These are phyloP conservation scores for Ostrea edulis DNA, from an alignment of 1,140 invertebrate species.

Conservation along the genomic window DNA sequence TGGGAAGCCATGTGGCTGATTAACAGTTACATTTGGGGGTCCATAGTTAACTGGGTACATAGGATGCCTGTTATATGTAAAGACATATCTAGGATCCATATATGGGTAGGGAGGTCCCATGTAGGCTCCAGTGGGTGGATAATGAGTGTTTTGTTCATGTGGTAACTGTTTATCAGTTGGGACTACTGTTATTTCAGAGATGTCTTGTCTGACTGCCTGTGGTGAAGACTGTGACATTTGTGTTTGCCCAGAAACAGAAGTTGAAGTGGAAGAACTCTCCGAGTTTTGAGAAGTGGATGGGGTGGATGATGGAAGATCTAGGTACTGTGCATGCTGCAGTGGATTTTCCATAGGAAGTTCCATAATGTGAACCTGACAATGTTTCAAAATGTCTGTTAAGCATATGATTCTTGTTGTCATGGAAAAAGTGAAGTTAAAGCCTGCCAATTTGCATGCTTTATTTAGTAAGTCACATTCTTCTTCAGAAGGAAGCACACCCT, in stretches of 20 bases:
- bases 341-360: slow-evolving; percentile 75
- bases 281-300: slow-evolving; percentile 8
- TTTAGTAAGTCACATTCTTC: slow-evolving; percentile 74
- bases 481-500: slow-evolving; percentile 64
- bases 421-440: slow-evolving; percentile 74
- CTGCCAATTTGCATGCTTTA: slow-evolving; percentile 73
- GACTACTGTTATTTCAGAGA: not conserved
- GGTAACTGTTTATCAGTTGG: slow-evolving; percentile 24
- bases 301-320: slow-evolving; percentile 60
- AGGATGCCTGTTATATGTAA: slow-evolving; percentile 58
- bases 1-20: slow-evolving; percentile 43
- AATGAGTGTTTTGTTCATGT: not conserved
- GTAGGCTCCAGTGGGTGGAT: slow-evolving; percentile 11
- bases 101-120: slow-evolving; percentile 51
- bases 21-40: slow-evolving; percentile 62
- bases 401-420: slow-evolving; percentile 73
- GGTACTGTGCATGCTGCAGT: slow-evolving; percentile 74
- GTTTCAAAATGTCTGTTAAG: slow-evolving; percentile 67
- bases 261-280: slow-evolving; percentile 38
- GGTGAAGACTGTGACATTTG: not conserved
- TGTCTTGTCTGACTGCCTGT: slow-evolving; percentile 8
- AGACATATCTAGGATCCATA: slow-evolving; percentile 53
- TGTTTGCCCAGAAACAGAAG: slow-evolving; percentile 38
- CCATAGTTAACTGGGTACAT: slow-evolving; percentile 53
- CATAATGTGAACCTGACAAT: slow-evolving; percentile 67